Conservation (phyloP, 1,140 invertebrate genomes). For the Pteromalus puparum region DNA sequence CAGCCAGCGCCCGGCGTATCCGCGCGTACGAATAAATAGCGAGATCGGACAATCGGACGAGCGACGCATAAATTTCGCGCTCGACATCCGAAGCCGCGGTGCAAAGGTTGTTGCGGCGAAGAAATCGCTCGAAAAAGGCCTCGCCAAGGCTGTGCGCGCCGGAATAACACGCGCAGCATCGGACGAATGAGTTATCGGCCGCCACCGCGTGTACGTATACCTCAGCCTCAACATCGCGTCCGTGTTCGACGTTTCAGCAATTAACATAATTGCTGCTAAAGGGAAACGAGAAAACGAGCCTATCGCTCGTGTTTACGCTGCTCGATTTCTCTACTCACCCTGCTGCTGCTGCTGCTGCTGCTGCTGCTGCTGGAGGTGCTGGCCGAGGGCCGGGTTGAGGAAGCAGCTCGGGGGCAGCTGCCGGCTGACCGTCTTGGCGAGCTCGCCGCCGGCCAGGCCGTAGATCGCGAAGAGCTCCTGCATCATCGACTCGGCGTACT, state of each 20-base stretch:
- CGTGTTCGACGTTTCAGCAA: conserved; percentile 46
- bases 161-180: too few species aligned
- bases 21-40: not conserved
- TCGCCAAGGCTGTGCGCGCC: not conserved
- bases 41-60: not conserved
- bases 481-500: conserved; percentile 81
- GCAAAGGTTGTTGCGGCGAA: conserved; percentile 15
- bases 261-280: conserved; percentile 54
- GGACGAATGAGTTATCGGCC: conserved; percentile 48
- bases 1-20: not conserved
- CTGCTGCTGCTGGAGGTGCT: conserved; percentile 24
- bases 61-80: not conserved
- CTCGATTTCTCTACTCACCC: conserved; percentile 25
- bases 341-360: not conserved
- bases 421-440: conserved; percentile 72
- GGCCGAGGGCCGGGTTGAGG: conserved; percentile 56
- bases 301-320: too few species aligned
- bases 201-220: not conserved
- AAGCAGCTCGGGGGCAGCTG: conserved; percentile 72
- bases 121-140: not conserved
- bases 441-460: conserved; percentile 74
- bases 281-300: too few species aligned
- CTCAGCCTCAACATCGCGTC: not conserved
- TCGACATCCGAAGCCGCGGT: not conserved
- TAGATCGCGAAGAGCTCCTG: conserved; percentile 80